These are phyloP conservation scores for Stichodactyla helianthus DNA, from an alignment of 64 coral and sea anemone species.

Conservation along the genomic window DNA sequence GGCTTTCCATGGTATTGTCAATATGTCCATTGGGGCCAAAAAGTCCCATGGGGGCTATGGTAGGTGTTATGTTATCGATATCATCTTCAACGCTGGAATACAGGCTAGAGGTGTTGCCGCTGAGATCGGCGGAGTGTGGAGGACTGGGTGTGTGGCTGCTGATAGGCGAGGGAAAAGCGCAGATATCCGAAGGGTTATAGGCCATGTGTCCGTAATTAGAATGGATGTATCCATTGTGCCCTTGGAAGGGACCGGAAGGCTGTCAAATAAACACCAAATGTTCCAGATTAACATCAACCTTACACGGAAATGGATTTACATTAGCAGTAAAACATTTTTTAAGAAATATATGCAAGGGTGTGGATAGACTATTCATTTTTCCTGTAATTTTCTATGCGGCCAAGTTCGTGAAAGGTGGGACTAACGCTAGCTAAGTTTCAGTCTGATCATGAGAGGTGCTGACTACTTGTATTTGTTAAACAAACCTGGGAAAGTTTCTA, in stretches of 20 bases:
- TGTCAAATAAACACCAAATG: neutral
- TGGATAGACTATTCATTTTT: too few species aligned
- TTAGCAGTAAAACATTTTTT: too few species aligned
- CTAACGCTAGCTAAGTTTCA: too few species aligned
- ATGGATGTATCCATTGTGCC: neutral
- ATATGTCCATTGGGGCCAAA: neutral
- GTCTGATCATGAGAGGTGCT: too few species aligned
- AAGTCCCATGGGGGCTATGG: neutral
- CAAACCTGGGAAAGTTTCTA: too few species aligned
- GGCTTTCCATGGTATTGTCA: neutral
- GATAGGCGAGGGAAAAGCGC: neutral
- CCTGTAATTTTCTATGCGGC: too few species aligned
- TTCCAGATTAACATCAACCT: too few species aligned
- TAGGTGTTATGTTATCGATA: conserved; percentile 11
- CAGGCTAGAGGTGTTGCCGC: neutral
- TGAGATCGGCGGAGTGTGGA: neutral
- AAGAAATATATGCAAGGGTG: too few species aligned
- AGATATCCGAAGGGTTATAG: neutral
- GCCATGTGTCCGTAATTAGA: neutral
- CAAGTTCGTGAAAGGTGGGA: too few species aligned
- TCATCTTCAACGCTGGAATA: neutral
- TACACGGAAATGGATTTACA: too few species aligned
- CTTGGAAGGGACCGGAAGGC: neutral
- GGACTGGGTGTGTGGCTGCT: conserved; percentile 9
- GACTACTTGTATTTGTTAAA: too few species aligned